Evolutionary conservation across 2,113 vertebrate genomes (phyloP).

Genomic region (Eonycteris spelaea): DNA sequence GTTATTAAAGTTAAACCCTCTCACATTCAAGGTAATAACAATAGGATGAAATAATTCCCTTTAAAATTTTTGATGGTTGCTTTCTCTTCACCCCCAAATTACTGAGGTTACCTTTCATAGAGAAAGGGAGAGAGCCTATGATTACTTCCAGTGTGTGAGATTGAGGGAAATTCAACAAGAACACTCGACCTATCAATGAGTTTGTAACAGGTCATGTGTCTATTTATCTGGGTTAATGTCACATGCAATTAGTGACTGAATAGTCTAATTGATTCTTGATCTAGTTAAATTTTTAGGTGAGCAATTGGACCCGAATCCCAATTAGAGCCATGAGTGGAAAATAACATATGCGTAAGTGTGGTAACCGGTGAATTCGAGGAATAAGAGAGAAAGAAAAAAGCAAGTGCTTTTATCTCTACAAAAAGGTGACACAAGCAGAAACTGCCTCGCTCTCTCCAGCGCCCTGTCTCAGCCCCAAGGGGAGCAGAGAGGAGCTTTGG

Average conservation of each 20-base stretch:
- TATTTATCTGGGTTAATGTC: constrained; percentile 49
- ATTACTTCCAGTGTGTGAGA: constrained; percentile 4
- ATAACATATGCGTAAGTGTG: constrained; percentile 26
- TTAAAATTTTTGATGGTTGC: constrained; percentile 4
- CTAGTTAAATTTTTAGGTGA: constrained; percentile 36
- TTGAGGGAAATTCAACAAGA: constrained; percentile 37
- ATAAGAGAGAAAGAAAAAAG: neutral
- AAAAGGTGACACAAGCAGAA: neutral
- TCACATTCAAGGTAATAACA: neutral
- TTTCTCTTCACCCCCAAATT: neutral
- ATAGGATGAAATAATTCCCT: constrained; percentile 16
- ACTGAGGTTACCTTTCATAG: neutral
- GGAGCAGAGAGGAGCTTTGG: neutral
- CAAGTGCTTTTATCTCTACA: constrained; percentile 2
- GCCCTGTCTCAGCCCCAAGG: neutral
- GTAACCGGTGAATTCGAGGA: constrained; percentile 17
- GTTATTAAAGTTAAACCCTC: constrained; percentile 20
- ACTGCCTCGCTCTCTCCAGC: neutral
- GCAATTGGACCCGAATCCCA: constrained; percentile 26
- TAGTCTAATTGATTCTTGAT: constrained; percentile 44
- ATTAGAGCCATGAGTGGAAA: constrained; percentile 37
- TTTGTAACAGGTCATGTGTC: constrained; percentile 9
- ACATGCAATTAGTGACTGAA: constrained; percentile 48
- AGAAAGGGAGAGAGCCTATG: neutral
- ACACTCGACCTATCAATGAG: constrained; percentile 15